These are phyloP conservation scores for Drosophila sp. DNA, from an alignment of 1,140 invertebrate species.

Conservation along the genomic window DNA sequence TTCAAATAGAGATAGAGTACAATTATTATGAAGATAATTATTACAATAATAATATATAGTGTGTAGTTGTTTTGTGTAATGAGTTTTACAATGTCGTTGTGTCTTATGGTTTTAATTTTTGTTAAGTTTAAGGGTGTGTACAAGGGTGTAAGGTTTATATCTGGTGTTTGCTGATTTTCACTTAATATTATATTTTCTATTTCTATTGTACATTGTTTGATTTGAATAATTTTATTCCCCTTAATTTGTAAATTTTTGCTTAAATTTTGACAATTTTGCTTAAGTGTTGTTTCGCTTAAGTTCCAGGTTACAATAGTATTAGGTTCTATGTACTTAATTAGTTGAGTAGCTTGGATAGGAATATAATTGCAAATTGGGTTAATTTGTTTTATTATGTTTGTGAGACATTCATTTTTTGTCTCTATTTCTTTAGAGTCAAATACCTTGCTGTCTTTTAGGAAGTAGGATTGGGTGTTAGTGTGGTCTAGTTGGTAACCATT, in stretches of 20 bases:
- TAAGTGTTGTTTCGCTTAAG: background rate
- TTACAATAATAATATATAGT: background rate
- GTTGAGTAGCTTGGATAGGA: background rate
- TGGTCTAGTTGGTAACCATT: constrained; percentile 4
- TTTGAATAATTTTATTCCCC: constrained; percentile 9
- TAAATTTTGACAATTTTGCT: constrained; percentile 11
- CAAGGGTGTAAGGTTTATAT: constrained; percentile 9
- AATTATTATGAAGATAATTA: constrained; percentile 2
- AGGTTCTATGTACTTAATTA: constrained; percentile 15
- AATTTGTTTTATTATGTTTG: background rate
- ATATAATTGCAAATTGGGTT: constrained; percentile 10
- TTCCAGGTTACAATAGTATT: constrained; percentile 11
- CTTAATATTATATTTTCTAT: constrained; percentile 7
- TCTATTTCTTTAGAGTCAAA: background rate
- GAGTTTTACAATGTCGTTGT: background rate
- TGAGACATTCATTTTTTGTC: background rate
- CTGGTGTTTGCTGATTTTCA: background rate
- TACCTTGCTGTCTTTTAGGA: background rate
- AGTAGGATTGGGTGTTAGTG: background rate
- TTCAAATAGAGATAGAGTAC: background rate
- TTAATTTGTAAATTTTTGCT: background rate
- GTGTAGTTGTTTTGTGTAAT: constrained; percentile 4
- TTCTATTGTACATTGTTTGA: background rate
- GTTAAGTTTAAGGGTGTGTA: background rate
- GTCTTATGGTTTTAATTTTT: background rate